A percentile compares a stretch with the other conserved stretches of the same genome.
phyloP scores from a whole-genome alignment of 2,113 vertebrate genomes.

The Charina bottae region DNA sequence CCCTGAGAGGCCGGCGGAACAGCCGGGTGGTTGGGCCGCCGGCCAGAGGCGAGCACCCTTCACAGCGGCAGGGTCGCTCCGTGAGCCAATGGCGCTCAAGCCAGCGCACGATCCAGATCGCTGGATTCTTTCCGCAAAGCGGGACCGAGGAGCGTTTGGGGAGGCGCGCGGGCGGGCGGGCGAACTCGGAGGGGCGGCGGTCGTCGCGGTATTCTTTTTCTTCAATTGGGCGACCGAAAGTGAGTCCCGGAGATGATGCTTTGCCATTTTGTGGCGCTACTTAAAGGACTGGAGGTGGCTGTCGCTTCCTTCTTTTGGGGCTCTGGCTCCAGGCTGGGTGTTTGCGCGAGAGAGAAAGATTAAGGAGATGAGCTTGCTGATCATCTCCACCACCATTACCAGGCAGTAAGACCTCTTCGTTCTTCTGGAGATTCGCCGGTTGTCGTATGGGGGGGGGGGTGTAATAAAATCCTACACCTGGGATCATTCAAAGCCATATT shows the following conservation, averaged over 20 bases:
- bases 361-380: background rate
- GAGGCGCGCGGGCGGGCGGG: no score
- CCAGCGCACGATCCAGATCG: slow-evolving; percentile 62
- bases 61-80: slow-evolving; percentile 5
- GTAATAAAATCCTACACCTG: background rate
- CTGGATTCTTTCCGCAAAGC: slow-evolving; percentile 54
- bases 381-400: background rate
- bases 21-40: slow-evolving; percentile 27
- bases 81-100: slow-evolving; percentile 68
- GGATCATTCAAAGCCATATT: background rate
- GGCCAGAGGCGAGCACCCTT: slow-evolving; percentile 51
- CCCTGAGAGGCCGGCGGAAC: slow-evolving; percentile 50
- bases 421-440: background rate
- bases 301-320: background rate
- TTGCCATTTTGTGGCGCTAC: background rate
- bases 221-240: slow-evolving; percentile 41
- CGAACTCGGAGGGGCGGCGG: background rate
- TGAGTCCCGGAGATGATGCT: slow-evolving; percentile 20
- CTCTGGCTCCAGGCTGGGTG: background rate
- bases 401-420: background rate
- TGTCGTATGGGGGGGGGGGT: background rate
- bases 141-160: background rate
- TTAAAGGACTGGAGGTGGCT: background rate
- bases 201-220: background rate
- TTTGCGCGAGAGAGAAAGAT: background rate